These are phyloP conservation scores for Phaenicophaeus curvirostris DNA, from an alignment of 2,797 vertebrate species.

Conservation along the genomic window DNA sequence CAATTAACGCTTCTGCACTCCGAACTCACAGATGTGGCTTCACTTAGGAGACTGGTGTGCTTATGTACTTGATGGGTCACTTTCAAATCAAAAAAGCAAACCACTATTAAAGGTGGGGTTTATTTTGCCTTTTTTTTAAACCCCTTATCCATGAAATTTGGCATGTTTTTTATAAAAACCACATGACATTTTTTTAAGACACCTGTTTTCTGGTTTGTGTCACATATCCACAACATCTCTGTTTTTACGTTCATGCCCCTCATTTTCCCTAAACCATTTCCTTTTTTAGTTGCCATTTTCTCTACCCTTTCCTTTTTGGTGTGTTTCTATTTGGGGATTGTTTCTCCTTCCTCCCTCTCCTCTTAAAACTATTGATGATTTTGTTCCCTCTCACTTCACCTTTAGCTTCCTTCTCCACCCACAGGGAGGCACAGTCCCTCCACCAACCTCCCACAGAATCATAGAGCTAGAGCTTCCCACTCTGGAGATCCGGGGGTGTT, in stretches of 20 bases:
- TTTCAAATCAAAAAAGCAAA: not conserved
- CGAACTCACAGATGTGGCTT: not conserved
- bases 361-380: not conserved
- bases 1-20: not conserved
- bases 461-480: not conserved
- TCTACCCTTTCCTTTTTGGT: not conserved
- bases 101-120: not conserved
- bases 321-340: not conserved
- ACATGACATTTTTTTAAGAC: too few relatives aligned
- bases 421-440: slow-evolving; percentile 33
- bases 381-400: rapidly evolving
- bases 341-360: not conserved
- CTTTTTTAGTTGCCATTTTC: not conserved
- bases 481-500: not conserved
- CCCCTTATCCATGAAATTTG: not conserved
- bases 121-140: not conserved
- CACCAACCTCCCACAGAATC: not conserved
- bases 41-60: not conserved
- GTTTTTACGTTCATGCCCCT: not conserved
- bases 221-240: not conserved
- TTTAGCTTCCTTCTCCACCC: slow-evolving; percentile 17
- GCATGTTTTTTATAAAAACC: not conserved
- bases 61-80: not conserved
- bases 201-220: not conserved
- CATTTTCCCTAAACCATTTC: not conserved